These are phyloP conservation scores for Thelaira solivaga DNA, from an alignment of 2,888 invertebrate species.

Conservation along the genomic window DNA sequence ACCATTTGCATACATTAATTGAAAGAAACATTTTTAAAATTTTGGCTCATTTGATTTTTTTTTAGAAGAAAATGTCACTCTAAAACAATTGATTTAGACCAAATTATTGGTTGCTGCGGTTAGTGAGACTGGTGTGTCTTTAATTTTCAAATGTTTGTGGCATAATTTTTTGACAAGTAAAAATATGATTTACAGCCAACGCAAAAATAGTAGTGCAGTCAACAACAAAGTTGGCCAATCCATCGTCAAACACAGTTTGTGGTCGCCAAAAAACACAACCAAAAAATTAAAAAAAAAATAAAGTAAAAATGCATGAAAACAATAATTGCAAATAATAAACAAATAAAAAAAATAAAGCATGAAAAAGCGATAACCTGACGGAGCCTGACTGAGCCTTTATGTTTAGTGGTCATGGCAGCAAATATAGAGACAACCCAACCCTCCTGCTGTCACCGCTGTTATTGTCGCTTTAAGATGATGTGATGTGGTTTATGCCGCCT, in stretches of 20 bases:
- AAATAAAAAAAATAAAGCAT: slow-evolving; percentile 2
- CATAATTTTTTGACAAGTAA: slow-evolving; percentile 61
- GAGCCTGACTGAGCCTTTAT: slow-evolving; percentile 22
- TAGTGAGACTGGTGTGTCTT: slow-evolving; percentile 22
- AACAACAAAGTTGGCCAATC: slow-evolving; percentile 32
- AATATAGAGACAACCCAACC: slow-evolving; percentile 35
- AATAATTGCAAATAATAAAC: slow-evolving; percentile 6
- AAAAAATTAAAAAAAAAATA: not conserved
- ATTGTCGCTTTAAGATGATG: slow-evolving; percentile 54
- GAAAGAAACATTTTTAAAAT: no score
- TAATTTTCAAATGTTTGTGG: slow-evolving; percentile 51
- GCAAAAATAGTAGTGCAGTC: slow-evolving; percentile 56
- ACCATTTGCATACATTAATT: no score
- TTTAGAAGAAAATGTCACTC: not conserved
- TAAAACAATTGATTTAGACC: slow-evolving; percentile 14
- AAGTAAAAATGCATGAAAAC: slow-evolving; percentile 8
- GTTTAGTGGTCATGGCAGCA: not conserved
- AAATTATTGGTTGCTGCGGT: not conserved
- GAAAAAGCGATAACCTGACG: slow-evolving; percentile 24
- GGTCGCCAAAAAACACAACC: slow-evolving; percentile 43
- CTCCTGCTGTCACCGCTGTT: slow-evolving; percentile 61
- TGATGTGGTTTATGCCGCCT: slow-evolving; percentile 40
- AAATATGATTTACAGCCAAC: slow-evolving; percentile 63
- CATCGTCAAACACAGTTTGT: slow-evolving; percentile 57
- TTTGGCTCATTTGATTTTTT: not conserved